Evolutionary conservation across 2,888 invertebrate species (phyloP).

Genomic region (Eustalomyia histrio): DNA sequence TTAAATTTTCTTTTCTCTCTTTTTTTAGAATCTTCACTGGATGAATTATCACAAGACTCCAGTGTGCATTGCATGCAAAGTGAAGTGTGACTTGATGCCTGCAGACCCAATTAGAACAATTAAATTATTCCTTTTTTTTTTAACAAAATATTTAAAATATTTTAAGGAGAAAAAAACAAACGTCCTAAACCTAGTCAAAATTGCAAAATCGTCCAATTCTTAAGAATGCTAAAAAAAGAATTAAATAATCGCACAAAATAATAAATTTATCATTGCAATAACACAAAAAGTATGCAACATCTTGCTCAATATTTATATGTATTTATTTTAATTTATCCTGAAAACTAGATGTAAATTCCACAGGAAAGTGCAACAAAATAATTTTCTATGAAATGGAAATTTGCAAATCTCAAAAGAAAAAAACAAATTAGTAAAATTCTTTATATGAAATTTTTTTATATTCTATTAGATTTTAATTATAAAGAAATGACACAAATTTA

Average conservation of each 20-base stretch:
- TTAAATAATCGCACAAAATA: conserved; percentile 42
- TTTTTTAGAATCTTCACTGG: conserved; percentile 89
- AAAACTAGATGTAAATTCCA: conserved; percentile 19
- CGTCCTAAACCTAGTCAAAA: conserved; percentile 79
- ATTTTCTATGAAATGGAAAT: conserved; percentile 27
- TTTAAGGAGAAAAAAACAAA: conserved; percentile 48
- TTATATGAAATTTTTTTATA: conserved; percentile 24
- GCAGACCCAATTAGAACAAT: conserved; percentile 64
- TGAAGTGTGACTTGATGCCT: conserved; percentile 82
- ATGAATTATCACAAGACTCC: conserved; percentile 93
- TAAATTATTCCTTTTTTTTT: conserved; percentile 26
- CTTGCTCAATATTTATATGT: conserved; percentile 31
- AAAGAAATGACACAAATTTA: neutral
- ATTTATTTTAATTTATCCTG: conserved; percentile 20
- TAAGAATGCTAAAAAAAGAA: conserved; percentile 48
- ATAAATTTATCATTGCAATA: conserved; percentile 18
- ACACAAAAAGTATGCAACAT: conserved; percentile 26
- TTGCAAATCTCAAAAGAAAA: conserved; percentile 18
- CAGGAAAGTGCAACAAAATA: conserved; percentile 31
- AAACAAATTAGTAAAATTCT: conserved; percentile 38
- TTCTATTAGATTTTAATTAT: conserved; percentile 13
- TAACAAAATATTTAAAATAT: conserved; percentile 45
- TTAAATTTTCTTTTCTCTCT: neutral
- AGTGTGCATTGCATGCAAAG: conserved; percentile 91
- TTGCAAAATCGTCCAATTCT: conserved; percentile 80